These are phyloP conservation scores for Drosophila paulistorum DNA, from an alignment of 1,140 invertebrate genomes.

Conservation along the genomic window DNA sequence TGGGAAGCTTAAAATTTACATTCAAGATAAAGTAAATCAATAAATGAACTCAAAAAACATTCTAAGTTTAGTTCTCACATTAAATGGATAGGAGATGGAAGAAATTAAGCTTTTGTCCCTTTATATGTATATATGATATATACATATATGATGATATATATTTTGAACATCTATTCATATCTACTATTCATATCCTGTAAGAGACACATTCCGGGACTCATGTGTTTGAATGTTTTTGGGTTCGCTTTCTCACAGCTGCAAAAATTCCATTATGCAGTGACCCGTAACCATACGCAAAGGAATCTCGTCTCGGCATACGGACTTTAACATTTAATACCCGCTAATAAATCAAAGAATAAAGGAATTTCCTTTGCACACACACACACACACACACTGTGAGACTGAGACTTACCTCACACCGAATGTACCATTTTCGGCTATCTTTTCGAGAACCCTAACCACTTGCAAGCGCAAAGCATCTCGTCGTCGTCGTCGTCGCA, in stretches of 20 bases:
- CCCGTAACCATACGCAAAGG: constrained; percentile 5
- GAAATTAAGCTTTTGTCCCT: too few species aligned
- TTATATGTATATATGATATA: too few species aligned
- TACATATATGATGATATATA: too few species aligned
- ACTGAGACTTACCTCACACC: constrained; percentile 88
- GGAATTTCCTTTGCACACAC: neutral
- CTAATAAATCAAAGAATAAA: constrained; percentile 11
- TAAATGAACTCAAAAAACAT: too few species aligned
- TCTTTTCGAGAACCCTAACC: constrained; percentile 94
- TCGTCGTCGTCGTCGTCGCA: constrained; percentile 92
- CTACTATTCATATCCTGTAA: neutral
- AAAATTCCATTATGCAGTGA: neutral
- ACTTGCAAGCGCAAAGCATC: constrained; percentile 96
- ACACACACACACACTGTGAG: neutral
- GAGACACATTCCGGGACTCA: neutral
- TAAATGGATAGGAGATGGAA: too few species aligned
- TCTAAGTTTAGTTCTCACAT: too few species aligned
- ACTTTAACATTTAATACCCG: constrained; percentile 5
- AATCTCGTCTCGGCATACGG: neutral
- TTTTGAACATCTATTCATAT: too few species aligned
- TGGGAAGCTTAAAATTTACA: too few species aligned
- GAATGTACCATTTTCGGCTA: constrained; percentile 96
- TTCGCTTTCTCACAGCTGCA: too few species aligned
- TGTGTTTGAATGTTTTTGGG: too few species aligned
- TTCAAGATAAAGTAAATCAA: too few species aligned